Evolutionary conservation across 1,140 invertebrate species (phyloP).

Genomic region (Leptoteleia sp.): DNA sequence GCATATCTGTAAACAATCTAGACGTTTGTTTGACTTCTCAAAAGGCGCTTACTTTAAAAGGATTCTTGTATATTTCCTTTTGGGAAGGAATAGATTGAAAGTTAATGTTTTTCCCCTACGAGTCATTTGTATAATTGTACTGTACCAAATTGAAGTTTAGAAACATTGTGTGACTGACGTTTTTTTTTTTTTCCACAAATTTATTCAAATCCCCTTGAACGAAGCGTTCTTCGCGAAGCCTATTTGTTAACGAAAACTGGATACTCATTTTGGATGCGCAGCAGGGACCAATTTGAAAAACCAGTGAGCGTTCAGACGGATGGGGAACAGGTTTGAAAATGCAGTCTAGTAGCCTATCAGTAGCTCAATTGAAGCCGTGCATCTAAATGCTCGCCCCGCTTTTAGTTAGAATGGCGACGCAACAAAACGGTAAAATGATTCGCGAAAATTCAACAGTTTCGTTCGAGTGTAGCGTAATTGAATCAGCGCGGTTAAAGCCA

Average conservation of each 20-base stretch:
- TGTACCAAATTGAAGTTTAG: too few relatives aligned
- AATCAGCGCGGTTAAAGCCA: constrained; percentile 29
- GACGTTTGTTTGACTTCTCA: too few relatives aligned
- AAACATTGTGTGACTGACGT: too few relatives aligned
- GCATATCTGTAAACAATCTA: too few relatives aligned
- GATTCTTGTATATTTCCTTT: too few relatives aligned
- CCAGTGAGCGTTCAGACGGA: constrained; percentile 5
- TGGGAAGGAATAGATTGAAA: too few relatives aligned
- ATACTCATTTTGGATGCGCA: constrained; percentile 17
- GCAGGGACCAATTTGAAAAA: background rate
- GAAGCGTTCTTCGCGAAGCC: background rate
- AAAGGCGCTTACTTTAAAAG: too few relatives aligned
- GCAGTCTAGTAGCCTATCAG: constrained; percentile 21
- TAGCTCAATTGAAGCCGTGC: constrained; percentile 15
- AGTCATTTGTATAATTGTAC: too few relatives aligned
- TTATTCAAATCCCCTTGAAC: constrained; percentile 6
- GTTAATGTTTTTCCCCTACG: too few relatives aligned
- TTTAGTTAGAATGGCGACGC: constrained; percentile 13
- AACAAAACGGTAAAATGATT: constrained; percentile 33
- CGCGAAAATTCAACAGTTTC: constrained; percentile 32
- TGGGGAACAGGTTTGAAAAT: constrained; percentile 30
- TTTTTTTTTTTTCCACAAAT: too few relatives aligned
- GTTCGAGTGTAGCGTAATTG: constrained; percentile 30
- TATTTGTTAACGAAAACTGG: constrained; percentile 23
- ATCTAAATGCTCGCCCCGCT: constrained; percentile 8